phyloP scores from a whole-genome alignment of 2,888 invertebrate genomes.

The Oxyteleia sp. region DNA sequence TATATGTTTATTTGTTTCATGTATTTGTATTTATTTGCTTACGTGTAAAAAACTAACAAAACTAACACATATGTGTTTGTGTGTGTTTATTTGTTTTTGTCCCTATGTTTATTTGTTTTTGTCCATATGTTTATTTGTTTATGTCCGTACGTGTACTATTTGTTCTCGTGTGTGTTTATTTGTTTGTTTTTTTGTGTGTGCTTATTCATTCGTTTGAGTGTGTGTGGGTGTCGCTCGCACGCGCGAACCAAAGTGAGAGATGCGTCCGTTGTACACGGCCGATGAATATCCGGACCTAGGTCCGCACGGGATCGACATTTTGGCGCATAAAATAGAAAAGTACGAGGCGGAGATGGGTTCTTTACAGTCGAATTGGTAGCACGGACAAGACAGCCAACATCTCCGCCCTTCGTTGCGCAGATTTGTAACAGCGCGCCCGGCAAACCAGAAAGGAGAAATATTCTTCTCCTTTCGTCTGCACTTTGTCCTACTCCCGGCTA shows the following conservation, averaged over 20 bases:
- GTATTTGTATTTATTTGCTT: too few relatives aligned
- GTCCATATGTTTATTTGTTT: too few relatives aligned
- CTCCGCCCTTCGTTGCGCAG: conserved; percentile 81
- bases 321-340: conserved; percentile 80
- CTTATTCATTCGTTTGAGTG: conserved; percentile 26
- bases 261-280: conserved; percentile 62
- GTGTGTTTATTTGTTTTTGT: too few relatives aligned
- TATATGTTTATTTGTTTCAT: too few relatives aligned
- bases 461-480: conserved; percentile 45
- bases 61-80: too few relatives aligned
- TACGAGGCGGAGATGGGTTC: conserved; percentile 82
- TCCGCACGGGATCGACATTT: conserved; percentile 72
- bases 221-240: conserved; percentile 46
- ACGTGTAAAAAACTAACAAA: too few relatives aligned
- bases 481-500: neutral
- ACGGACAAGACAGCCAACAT: conserved; percentile 85
- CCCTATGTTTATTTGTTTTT: too few relatives aligned
- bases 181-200: too few relatives aligned
- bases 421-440: conserved; percentile 80
- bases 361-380: conserved; percentile 85
- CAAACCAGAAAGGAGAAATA: conserved; percentile 76
- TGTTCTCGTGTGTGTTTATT: too few relatives aligned
- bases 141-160: too few relatives aligned
- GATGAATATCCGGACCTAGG: conserved; percentile 77
- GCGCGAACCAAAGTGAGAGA: conserved; percentile 51